Base-by-base conservation (phyloP, 1,140 invertebrate genomes). In the Danaus plexippus region DNA sequence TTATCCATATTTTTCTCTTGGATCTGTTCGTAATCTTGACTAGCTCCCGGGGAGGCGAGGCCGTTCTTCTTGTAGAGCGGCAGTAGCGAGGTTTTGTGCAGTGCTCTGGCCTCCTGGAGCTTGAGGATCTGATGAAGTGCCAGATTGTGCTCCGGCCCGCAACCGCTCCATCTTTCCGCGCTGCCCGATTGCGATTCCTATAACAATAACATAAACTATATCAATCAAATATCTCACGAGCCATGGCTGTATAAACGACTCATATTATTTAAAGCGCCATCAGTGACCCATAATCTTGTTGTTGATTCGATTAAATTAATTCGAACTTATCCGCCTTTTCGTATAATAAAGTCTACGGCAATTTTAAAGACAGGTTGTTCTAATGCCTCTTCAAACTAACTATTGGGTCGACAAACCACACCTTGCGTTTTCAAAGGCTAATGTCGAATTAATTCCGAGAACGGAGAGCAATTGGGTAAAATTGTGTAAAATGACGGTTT, bases 401-500 rank as follows among this genome's bases (percentile, higher is more conserved):
- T 73, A 81, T 77, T 59, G 69, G 69, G 60, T 71, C 59, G 63
- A 77, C 66, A 78, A 83, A 82, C 80, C 79, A 84, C 84, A 83
- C 84, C 81, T 84, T 84, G 77, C 73, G 76, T 85, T 86, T 84
- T 80, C 79, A 87, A 87, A 84, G 71, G 75, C 77, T 87, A 85
- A 87, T 87, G 85, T 80, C 76, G 85, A 85, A 87, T 87, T 87
- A 87, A 87, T 87, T 87, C 84, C 69, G 54, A 79, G 84, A 87
- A 87, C 75, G 63, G 71, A 80, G 80, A 87, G 82, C 84, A 79
- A 87, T 84, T 83, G 79, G 71, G 76, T 87, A 83, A 87, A 87
- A 87, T 87, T 87, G 84, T 84, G 82, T 85, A 85, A 87, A 87
- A 87, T 87, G 80, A 87, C 75, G 80, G 84, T 78, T 77, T 73